A percentile compares a stretch with the other conserved stretches of the same genome.
Evolutionary conservation across 2,113 vertebrate genomes (phyloP).

Genomic region (Misgurnus mizolepis): DNA sequence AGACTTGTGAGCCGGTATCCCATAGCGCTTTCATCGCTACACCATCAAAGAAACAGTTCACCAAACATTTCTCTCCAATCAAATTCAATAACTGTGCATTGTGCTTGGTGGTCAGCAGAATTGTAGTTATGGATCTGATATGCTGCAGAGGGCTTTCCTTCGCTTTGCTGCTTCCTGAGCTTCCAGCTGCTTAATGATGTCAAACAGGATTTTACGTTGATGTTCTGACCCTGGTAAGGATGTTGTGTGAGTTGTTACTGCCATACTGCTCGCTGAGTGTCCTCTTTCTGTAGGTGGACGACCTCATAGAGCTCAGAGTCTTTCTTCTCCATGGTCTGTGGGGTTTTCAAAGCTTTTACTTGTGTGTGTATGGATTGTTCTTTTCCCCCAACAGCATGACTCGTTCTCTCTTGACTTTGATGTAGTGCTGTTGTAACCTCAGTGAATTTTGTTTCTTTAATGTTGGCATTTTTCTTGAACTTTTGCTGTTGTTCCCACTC

Average conservation of each 20-base stretch:
- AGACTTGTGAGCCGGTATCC: constrained; percentile 7
- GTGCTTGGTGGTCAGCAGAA: too few relatives aligned
- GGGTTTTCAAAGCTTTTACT: not conserved
- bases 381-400: not conserved
- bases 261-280: too few relatives aligned
- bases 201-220: too few relatives aligned
- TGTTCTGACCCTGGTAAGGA: too few relatives aligned
- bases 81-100: not conserved
- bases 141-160: too few relatives aligned
- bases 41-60: not conserved
- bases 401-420: not conserved
- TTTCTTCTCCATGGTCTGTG: not conserved
- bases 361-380: not conserved
- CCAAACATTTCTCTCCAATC: not conserved
- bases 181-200: too few relatives aligned
- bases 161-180: too few relatives aligned
- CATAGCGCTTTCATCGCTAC: not conserved
- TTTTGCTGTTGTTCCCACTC: constrained; percentile 55
- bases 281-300: constrained; percentile 60
- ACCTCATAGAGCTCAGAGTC: constrained; percentile 52
- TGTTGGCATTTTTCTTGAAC: constrained; percentile 2
- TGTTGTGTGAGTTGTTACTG: too few relatives aligned
- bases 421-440: constrained; percentile 5
- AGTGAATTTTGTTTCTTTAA: constrained; percentile 2
- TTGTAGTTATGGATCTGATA: too few relatives aligned